Conservation (phyloP, 2,888 invertebrate genomes). For the Pandemis corylana region DNA sequence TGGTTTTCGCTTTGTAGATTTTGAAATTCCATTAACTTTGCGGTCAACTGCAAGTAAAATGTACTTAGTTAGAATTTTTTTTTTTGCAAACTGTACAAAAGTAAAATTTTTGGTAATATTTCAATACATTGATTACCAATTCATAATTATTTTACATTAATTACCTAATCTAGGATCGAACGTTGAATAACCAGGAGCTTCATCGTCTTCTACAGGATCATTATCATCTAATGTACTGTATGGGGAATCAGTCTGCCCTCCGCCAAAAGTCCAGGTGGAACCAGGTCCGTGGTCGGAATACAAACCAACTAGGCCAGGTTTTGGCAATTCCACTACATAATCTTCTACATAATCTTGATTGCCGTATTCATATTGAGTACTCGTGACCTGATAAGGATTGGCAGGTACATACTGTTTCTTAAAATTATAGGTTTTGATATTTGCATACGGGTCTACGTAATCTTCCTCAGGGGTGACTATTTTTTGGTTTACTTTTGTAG, state of each 20-base stretch:
- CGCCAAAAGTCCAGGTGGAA: constrained; percentile 55
- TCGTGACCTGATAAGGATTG: constrained; percentile 44
- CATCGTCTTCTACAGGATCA: constrained; percentile 57
- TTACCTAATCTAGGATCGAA: constrained; percentile 73
- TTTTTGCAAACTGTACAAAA: not conserved
- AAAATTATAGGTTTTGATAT: constrained; percentile 68
- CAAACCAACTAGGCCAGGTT: constrained; percentile 71
- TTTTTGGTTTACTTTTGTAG: constrained; percentile 50
- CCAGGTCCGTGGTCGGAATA: constrained; percentile 67
- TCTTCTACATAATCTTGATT: constrained; percentile 63
- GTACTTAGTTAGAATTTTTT: not conserved
- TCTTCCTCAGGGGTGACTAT: constrained; percentile 63
- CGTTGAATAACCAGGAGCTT: constrained; percentile 67
- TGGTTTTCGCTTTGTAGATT: constrained; percentile 52
- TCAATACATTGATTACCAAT: not conserved
- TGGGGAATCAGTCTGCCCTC: constrained; percentile 51
- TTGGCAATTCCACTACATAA: constrained; percentile 70
- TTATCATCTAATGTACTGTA: constrained; percentile 55
- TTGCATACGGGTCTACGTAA: constrained; percentile 74
- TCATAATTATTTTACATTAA: not conserved
- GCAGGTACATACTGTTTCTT: constrained; percentile 50
- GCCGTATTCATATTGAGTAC: constrained; percentile 54
- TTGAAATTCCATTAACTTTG: constrained; percentile 41
- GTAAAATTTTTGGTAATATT: not conserved
- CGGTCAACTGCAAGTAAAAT: constrained; percentile 47